Evolutionary conservation across 30 jellyfish, hydroid and myxozoan genomes (phyloP).

Genomic region (Hydractinia symbiolongicarpus): DNA sequence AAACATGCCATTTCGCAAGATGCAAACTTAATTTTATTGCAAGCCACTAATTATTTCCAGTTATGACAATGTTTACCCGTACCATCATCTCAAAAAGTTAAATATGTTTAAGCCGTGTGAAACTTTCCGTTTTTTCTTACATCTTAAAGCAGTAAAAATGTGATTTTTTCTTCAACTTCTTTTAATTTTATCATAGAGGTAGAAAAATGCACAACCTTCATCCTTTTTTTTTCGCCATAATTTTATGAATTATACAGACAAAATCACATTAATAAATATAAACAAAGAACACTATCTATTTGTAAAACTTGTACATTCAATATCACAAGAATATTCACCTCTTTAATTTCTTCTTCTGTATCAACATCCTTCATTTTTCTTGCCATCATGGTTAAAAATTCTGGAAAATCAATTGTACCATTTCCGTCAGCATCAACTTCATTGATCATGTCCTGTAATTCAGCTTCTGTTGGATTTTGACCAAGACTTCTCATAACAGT

Average conservation of each 20-base stretch:
- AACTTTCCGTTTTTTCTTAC: too few species aligned
- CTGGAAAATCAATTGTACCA: slow-evolving; percentile 76
- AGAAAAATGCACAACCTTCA: slow-evolving; percentile 54
- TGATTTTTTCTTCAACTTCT: too few species aligned
- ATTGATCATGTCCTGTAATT: slow-evolving; percentile 76
- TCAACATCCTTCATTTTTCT: slow-evolving; percentile 55
- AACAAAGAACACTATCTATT: slow-evolving; percentile 55
- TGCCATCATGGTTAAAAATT: slow-evolving; percentile 67
- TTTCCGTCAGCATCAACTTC: slow-evolving; percentile 85
- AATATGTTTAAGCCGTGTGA: too few species aligned
- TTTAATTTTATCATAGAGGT: too few species aligned
- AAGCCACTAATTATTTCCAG: too few species aligned
- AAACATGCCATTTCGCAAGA: too few species aligned
- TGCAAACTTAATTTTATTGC: too few species aligned
- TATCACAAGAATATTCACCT: slow-evolving; percentile 11
- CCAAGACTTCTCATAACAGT: slow-evolving; percentile 92
- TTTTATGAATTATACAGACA: slow-evolving; percentile 54
- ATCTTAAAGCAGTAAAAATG: too few species aligned
- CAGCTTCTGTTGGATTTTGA: slow-evolving; percentile 85
- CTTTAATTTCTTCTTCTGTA: slow-evolving; percentile 61
- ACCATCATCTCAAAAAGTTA: too few species aligned
- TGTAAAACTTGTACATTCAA: slow-evolving; percentile 48
- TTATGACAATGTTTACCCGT: too few species aligned
- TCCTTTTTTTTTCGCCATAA: slow-evolving; percentile 50
- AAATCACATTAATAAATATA: slow-evolving; percentile 39